Evolutionary conservation across 2,888 invertebrate species (phyloP), one percentile per base, ranked within the genome.

Genomic region (Nezara viridula): DNA sequence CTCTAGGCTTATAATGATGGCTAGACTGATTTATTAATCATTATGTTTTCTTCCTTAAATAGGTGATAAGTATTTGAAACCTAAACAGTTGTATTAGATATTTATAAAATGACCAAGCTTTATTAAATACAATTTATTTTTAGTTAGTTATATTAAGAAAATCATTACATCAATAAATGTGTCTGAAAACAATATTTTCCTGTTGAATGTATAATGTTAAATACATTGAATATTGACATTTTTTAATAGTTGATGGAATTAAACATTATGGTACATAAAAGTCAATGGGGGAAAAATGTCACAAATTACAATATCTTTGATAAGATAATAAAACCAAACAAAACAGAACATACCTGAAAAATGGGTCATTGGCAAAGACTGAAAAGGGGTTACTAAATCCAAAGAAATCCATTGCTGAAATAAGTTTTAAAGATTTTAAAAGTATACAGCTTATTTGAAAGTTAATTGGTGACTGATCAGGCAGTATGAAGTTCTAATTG

Each of bases 301-400:
- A n/a, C n/a, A n/a, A n/a, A n/a, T n/a, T n/a, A n/a, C n/a, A n/a
- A 32, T 6, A 37, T 19, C 32, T 37, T 19, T 73, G 66, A 73
- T 37, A 73, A 73, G 21, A 73, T 0, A 27, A 66, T 66, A 37
- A 66, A 32, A 66, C 12, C 32, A 66, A 32, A 66, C 32, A 66
- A 32, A 37, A 12, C 27, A 32, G 10, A 40, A 91, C 92, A 92
- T 91, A 92, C 92, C 91, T 91, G 91, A 92, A 92, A 91, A 92
- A 92, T 16, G 92, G 92, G 90, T 92, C 92, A 87, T 91, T 91
- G 88, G 92, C 89, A 90, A 92, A 92, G 40, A 92, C 92, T 44
- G 92, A 90, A 87, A 92, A 92, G 88, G 91, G 90, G 73, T 90
- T 89, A 19, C 92, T 92, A 37, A 92, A 91, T 66, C 92, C 92